Conservation (phyloP, 53 echinoderm and acorn worm genomes). For the Patiria pectinifera region DNA sequence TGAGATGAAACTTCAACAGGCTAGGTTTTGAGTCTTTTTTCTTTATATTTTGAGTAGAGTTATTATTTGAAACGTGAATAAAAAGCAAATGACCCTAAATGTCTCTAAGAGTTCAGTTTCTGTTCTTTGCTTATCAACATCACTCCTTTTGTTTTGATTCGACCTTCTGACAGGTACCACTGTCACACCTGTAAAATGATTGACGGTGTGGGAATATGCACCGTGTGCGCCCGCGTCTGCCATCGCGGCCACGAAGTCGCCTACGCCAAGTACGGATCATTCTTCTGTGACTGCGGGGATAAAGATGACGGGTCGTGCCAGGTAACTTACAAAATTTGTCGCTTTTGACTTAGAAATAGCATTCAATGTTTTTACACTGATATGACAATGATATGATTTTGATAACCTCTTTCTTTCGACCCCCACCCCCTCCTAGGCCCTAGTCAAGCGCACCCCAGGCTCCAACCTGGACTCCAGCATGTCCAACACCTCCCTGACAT, state of each 20-base stretch:
- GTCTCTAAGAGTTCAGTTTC: too few relatives aligned
- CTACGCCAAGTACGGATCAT: constrained; percentile 98
- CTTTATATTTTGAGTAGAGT: too few relatives aligned
- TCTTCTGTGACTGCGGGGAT: constrained; percentile 98
- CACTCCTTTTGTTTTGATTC: neutral
- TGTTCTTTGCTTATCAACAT: too few relatives aligned
- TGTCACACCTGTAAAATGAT: constrained; percentile 99
- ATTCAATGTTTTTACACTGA: too few relatives aligned
- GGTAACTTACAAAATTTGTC: constrained; percentile 38
- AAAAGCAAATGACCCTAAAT: too few relatives aligned
- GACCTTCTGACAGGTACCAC: constrained; percentile 75
- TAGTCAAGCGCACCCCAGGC: constrained; percentile 91
- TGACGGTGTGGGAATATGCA: constrained; percentile 95
- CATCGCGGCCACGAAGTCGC: constrained; percentile 96
- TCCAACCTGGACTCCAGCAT: constrained; percentile 96
- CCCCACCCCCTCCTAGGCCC: constrained; percentile 62
- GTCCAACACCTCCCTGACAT: constrained; percentile 82
- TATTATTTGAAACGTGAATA: too few relatives aligned
- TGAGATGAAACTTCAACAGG: too few relatives aligned
- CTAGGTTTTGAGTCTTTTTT: too few relatives aligned
- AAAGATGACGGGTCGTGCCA: constrained; percentile 94
- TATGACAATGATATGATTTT: too few relatives aligned
- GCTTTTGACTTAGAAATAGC: neutral
- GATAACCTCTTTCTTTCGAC: neutral
- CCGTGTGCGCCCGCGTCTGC: constrained; percentile 97